A percentile compares a stretch with the other conserved stretches of the same genome.
Conservation (phyloP, 2,113 vertebrate genomes). For the Pelecanus crispus region DNA sequence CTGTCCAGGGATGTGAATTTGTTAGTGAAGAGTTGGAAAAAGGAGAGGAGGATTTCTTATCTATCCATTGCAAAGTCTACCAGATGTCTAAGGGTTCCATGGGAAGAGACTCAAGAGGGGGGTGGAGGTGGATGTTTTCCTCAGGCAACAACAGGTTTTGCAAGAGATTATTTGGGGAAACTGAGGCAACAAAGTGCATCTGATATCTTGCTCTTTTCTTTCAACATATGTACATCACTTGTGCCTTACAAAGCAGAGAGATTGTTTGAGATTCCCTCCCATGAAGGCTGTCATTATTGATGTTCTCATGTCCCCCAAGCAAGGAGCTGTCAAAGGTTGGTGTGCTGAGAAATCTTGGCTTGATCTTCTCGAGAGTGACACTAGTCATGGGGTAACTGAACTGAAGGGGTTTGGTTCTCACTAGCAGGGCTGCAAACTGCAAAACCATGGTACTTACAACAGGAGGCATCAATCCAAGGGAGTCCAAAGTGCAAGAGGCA, state of each 20-base stretch:
- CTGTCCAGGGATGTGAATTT: neutral
- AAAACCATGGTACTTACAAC: neutral
- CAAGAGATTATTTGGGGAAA: neutral
- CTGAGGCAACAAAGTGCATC: neutral
- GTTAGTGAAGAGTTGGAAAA: neutral
- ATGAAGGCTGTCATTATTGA: neutral
- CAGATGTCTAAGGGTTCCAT: neutral
- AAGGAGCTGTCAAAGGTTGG: neutral
- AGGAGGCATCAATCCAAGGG: neutral
- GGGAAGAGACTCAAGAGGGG: rapidly evolving
- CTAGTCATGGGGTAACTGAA: neutral
- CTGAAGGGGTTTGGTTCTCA: neutral
- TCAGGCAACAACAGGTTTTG: neutral
- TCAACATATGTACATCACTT: neutral
- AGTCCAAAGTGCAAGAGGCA: neutral
- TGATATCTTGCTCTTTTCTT: neutral
- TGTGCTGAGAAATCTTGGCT: neutral
- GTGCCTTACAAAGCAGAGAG: neutral
- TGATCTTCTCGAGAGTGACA: neutral
- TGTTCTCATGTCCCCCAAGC: neutral
- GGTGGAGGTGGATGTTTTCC: neutral
- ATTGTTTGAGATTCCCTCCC: neutral
- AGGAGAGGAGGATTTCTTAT: neutral
- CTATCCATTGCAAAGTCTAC: neutral
- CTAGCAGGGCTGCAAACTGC: neutral